These are phyloP conservation scores for Otis tarda DNA, from an alignment of 2,113 vertebrate genomes.

Conservation along the genomic window DNA sequence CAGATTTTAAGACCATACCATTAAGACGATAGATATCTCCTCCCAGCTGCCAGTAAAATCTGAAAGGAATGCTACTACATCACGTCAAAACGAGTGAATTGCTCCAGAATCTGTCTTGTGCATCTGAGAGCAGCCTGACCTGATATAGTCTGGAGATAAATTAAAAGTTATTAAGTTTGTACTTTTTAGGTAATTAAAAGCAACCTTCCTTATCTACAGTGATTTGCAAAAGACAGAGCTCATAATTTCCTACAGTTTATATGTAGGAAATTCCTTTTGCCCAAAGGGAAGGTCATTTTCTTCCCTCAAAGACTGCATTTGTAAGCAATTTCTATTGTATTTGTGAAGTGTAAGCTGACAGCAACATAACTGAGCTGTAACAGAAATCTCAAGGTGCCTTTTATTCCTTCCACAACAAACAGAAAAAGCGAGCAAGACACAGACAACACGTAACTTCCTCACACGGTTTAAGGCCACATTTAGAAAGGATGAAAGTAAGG, in stretches of 20 bases:
- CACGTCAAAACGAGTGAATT: neutral
- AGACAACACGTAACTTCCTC: slow-evolving; percentile 53
- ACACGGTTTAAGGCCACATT: slow-evolving; percentile 80
- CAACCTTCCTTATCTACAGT: neutral
- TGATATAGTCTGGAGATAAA: neutral
- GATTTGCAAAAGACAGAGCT: neutral
- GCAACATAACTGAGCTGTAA: slow-evolving; percentile 19
- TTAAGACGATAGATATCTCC: neutral
- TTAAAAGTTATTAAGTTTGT: neutral
- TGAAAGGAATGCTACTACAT: neutral
- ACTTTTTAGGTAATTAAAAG: neutral
- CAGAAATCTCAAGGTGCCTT: slow-evolving; percentile 57
- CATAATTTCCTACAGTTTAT: neutral
- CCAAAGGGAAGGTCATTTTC: slow-evolving; percentile 34
- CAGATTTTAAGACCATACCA: neutral
- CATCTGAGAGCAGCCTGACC: neutral
- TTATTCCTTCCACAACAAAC: slow-evolving; percentile 40
- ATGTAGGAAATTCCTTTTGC: slow-evolving; percentile 16
- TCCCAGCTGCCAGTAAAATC: neutral
- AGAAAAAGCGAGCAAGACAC: slow-evolving; percentile 52
- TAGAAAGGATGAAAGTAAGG: slow-evolving; percentile 77
- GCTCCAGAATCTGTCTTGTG: neutral
- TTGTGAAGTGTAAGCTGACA: slow-evolving; percentile 43
- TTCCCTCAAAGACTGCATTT: slow-evolving; percentile 36
- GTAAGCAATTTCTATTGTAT: slow-evolving; percentile 46